phyloP scores from a whole-genome alignment of 2,113 vertebrate genomes.

The Thalassarche chlororhynchos region DNA sequence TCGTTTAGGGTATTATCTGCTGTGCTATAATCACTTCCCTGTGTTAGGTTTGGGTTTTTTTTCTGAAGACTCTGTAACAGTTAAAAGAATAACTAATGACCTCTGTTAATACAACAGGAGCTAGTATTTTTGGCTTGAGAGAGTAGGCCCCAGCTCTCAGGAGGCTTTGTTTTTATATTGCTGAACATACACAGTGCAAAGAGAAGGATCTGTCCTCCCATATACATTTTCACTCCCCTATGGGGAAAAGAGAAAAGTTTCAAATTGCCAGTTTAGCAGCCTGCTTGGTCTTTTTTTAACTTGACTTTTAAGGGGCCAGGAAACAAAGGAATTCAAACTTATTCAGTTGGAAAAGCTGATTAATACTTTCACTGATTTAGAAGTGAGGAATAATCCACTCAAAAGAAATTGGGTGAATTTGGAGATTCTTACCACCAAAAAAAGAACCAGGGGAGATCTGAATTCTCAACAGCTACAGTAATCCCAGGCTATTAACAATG shows the following conservation, averaged over 20 bases:
- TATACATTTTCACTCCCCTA: background rate
- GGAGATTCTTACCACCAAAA: background rate
- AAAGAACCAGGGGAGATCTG: background rate
- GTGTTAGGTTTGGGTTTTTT: background rate
- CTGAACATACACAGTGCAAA: background rate
- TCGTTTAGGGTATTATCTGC: background rate
- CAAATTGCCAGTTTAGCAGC: background rate
- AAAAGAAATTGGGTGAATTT: background rate
- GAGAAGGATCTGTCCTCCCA: background rate
- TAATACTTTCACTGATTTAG: slow-evolving; percentile 11
- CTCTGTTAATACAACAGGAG: background rate
- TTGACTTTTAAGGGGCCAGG: background rate
- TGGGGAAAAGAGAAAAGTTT: background rate
- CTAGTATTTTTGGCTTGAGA: background rate
- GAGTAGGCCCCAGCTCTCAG: background rate
- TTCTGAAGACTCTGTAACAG: background rate
- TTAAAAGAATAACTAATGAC: background rate
- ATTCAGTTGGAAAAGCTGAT: slow-evolving; percentile 29
- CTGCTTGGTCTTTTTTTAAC: background rate
- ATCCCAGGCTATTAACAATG: background rate
- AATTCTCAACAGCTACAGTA: background rate
- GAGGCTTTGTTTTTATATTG: background rate
- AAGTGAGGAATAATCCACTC: slow-evolving; percentile 9
- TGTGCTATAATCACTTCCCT: background rate
- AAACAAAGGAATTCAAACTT: background rate